Evolutionary conservation across 2,113 vertebrate genomes (phyloP).

Genomic region (Hemibagrus wyckioides): DNA sequence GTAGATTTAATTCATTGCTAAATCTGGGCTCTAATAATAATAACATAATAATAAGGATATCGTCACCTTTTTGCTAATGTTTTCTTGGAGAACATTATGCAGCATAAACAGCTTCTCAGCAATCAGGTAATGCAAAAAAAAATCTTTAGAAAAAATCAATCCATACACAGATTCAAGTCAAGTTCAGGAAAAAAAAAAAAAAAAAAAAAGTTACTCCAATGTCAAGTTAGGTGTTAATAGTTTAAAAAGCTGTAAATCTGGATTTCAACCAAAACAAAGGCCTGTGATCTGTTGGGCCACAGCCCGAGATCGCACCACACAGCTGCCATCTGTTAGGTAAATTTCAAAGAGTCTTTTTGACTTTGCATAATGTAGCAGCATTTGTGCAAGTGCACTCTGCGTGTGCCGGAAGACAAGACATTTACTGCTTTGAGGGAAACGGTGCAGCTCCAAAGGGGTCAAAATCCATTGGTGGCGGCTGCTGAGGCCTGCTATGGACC

Average conservation of each 20-base stretch:
- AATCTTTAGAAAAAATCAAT: slow-evolving; percentile 51
- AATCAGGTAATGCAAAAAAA: slow-evolving; percentile 51
- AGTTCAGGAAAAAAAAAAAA: slow-evolving; percentile 31
- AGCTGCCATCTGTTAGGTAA: slow-evolving; percentile 41
- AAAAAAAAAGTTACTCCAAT: slow-evolving; percentile 35
- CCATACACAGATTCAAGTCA: slow-evolving; percentile 57
- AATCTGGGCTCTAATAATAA: slow-evolving; percentile 34
- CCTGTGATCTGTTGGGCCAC: slow-evolving; percentile 18
- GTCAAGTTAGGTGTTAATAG: slow-evolving; percentile 51
- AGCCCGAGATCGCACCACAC: slow-evolving; percentile 38
- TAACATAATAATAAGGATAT: slow-evolving; percentile 14
- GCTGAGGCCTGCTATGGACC: slow-evolving; percentile 69
- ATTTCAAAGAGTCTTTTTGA: slow-evolving; percentile 39
- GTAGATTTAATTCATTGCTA: slow-evolving; percentile 57
- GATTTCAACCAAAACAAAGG: slow-evolving; percentile 52
- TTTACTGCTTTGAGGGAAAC: slow-evolving; percentile 92
- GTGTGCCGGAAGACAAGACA: slow-evolving; percentile 56
- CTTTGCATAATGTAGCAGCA: slow-evolving; percentile 53
- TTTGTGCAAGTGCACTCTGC: slow-evolving; percentile 15
- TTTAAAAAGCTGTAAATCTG: slow-evolving; percentile 41
- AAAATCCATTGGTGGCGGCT: slow-evolving; percentile 78
- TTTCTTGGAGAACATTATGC: slow-evolving; percentile 52
- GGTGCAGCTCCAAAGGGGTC: slow-evolving; percentile 98
- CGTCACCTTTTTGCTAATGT: background rate
- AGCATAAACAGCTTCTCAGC: slow-evolving; percentile 68